Conservation (phyloP, 2,797 vertebrate genomes). For the Melopsittacus undulatus region DNA sequence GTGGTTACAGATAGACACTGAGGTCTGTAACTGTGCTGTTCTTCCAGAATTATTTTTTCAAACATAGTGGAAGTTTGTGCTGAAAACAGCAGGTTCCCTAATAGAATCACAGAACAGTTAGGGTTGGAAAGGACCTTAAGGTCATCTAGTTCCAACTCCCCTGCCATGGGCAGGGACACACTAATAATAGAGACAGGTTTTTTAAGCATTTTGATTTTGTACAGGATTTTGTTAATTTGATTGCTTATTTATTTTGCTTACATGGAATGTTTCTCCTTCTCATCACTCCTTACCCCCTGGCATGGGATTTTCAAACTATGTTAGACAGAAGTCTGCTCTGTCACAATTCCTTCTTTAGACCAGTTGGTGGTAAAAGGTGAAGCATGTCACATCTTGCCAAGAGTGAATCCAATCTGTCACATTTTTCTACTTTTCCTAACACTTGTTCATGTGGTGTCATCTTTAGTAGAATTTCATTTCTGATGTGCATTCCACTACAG, state of each 20-base stretch:
- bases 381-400: neutral
- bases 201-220: neutral
- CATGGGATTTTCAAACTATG: neutral
- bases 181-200: neutral
- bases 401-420: neutral
- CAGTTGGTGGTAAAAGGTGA: neutral
- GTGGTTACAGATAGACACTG: neutral
- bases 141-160: too few relatives aligned
- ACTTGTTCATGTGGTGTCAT: neutral
- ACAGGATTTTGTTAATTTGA: fast-evolving
- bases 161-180: too few relatives aligned
- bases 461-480: neutral
- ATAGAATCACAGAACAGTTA: neutral
- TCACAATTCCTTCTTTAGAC: neutral
- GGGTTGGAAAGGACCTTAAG: too few relatives aligned
- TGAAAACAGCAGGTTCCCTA: neutral
- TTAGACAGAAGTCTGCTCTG: neutral
- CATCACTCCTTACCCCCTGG: neutral
- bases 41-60: neutral
- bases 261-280: neutral
- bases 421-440: neutral
- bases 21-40: neutral
- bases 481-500: neutral
- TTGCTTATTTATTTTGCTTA: neutral
- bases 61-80: neutral